Percentiles rank a stretch among this genome's conserved stretches.
phyloP scores from a whole-genome alignment of 2,888 invertebrate genomes.

The Elmis aenea region DNA sequence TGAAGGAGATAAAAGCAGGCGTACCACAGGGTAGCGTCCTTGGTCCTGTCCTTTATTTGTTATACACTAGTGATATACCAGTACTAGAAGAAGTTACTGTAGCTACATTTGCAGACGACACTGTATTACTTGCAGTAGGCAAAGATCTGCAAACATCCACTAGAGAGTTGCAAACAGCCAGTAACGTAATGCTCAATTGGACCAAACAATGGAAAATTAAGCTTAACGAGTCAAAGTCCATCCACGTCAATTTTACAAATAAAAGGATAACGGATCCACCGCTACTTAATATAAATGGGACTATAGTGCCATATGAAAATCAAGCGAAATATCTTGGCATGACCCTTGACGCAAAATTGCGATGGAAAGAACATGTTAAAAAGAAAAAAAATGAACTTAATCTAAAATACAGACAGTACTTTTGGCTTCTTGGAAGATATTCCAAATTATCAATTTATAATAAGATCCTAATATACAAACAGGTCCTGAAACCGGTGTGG shows the following conservation, averaged over 20 bases:
- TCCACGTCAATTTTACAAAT: constrained; percentile 25
- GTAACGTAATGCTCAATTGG: constrained; percentile 19
- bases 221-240: constrained; percentile 24
- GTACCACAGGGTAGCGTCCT: constrained; percentile 8
- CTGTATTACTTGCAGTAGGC: constrained; percentile 10
- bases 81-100: constrained; percentile 3
- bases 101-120: constrained; percentile 23
- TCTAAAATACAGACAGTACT: constrained; percentile 16
- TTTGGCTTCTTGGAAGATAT: constrained; percentile 17
- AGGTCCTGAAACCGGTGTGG: constrained; percentile 15
- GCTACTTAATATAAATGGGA: constrained; percentile 12
- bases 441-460: constrained; percentile 10
- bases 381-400: constrained; percentile 21
- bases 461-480: constrained; percentile 17
- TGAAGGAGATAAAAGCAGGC: constrained; percentile 6
- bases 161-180: constrained; percentile 12
- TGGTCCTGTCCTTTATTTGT: constrained; percentile 11
- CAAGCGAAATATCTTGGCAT: constrained; percentile 13
- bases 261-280: constrained; percentile 17
- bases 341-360: constrained; percentile 15
- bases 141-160: constrained; percentile 5
- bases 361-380: constrained; percentile 22
- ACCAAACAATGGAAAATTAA: constrained; percentile 25
- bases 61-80: constrained; percentile 20
- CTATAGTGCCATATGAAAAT: constrained; percentile 12